Evolutionary conservation across 2,797 vertebrate species (phyloP).

Genomic region (Falco peregrinus): DNA sequence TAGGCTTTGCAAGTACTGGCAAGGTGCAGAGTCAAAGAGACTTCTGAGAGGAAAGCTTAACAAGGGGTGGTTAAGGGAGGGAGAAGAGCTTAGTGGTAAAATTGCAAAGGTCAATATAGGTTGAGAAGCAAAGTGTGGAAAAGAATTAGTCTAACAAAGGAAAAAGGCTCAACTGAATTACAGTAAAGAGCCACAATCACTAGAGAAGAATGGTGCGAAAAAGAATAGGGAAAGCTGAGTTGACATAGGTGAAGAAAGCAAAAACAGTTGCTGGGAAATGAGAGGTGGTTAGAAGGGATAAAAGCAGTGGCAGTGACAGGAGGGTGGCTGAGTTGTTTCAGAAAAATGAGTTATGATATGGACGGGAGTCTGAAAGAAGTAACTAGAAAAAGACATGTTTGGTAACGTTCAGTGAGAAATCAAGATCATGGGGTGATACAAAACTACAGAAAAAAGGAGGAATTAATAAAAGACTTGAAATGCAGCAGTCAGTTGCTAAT

Average conservation of each 20-base stretch:
- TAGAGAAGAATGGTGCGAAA: not conserved
- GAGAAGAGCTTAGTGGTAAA: not conserved
- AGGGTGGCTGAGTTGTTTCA: not conserved
- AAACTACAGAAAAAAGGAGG: not conserved
- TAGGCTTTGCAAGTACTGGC: not conserved
- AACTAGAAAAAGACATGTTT: not conserved
- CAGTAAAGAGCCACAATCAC: not conserved
- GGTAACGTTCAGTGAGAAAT: not conserved
- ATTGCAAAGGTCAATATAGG: not conserved
- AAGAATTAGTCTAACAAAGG: not conserved
- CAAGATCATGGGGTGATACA: not conserved
- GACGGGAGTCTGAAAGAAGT: not conserved
- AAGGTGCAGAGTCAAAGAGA: not conserved
- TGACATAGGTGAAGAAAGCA: not conserved
- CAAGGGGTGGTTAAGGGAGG: not conserved
- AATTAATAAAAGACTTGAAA: not conserved
- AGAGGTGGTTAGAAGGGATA: not conserved
- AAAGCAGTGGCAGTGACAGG: not conserved
- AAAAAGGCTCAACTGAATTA: not conserved
- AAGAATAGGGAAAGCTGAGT: not conserved
- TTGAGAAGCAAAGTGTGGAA: not conserved
- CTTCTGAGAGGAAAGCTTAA: not conserved
- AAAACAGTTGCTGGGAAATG: not conserved
- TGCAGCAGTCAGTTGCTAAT: not conserved
- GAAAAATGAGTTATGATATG: not conserved